phyloP scores from a whole-genome alignment of 2,797 vertebrate species.

The Coranthus polyacanthus region DNA sequence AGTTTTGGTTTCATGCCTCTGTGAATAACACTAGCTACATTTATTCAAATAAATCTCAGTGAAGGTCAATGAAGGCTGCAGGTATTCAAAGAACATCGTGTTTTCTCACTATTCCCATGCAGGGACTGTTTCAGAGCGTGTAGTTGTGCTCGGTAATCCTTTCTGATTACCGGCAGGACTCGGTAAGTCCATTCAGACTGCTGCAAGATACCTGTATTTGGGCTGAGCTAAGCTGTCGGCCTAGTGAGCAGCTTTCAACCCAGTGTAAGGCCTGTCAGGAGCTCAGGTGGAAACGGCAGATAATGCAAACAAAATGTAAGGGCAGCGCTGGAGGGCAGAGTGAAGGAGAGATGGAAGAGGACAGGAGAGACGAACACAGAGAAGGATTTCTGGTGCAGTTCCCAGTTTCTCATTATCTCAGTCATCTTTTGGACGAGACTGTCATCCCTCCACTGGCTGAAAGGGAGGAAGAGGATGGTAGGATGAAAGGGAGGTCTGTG shows the following conservation, averaged over 20 bases:
- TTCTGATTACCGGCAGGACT: slow-evolving; percentile 62
- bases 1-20: neutral
- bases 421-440: slow-evolving; percentile 55
- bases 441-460: slow-evolving; percentile 10
- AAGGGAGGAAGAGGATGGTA: slow-evolving; percentile 29
- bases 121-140: slow-evolving; percentile 43
- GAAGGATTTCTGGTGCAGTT: slow-evolving; percentile 36
- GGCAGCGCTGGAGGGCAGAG: slow-evolving; percentile 45
- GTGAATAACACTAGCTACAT: slow-evolving; percentile 11
- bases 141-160: slow-evolving; percentile 66
- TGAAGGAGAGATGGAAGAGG: slow-evolving; percentile 52
- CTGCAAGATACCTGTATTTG: slow-evolving; percentile 50
- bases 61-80: slow-evolving; percentile 57
- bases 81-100: slow-evolving; percentile 36
- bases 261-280: slow-evolving; percentile 57
- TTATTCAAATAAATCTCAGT: slow-evolving; percentile 38
- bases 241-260: slow-evolving; percentile 55
- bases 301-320: slow-evolving; percentile 68
- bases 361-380: slow-evolving; percentile 21
- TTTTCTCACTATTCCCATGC: slow-evolving; percentile 42
- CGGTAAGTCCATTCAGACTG: slow-evolving; percentile 64
- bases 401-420: slow-evolving; percentile 65
- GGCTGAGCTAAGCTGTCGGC: slow-evolving; percentile 66
- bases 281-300: slow-evolving; percentile 63
- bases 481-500: slow-evolving; percentile 57